phyloP scores from a whole-genome alignment of 2,797 vertebrate species.

The Alectoris magna region DNA sequence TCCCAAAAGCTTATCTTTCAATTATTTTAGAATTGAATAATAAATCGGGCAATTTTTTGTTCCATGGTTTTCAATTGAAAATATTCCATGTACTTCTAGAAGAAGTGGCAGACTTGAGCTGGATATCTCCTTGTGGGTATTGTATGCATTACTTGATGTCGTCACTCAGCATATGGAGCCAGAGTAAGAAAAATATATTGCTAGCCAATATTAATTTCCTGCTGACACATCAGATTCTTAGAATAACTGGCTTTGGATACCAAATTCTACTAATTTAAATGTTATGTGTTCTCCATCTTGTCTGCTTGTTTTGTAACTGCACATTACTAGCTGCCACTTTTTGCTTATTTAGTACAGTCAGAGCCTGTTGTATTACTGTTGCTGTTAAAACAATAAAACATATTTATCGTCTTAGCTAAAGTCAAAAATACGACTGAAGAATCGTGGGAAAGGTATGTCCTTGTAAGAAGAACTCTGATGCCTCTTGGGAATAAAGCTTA shows the following conservation, averaged over 20 bases:
- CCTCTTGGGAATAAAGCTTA: neutral
- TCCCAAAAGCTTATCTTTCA: neutral
- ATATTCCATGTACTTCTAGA: neutral
- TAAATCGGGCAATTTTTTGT: neutral
- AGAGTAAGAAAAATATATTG: neutral
- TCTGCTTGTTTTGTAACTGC: neutral
- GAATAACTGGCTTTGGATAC: neutral
- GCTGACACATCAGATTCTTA: neutral
- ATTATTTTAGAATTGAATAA: neutral
- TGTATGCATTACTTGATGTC: neutral
- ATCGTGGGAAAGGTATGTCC: neutral
- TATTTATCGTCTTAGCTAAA: neutral
- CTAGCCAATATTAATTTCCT: neutral
- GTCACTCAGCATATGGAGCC: neutral
- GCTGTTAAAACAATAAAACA: neutral
- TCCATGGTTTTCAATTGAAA: neutral
- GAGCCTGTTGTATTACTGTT: neutral
- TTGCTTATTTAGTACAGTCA: neutral
- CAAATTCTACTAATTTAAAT: neutral
- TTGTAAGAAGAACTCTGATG: neutral
- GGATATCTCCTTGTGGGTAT: neutral
- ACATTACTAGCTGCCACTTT: neutral
- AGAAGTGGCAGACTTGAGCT: neutral
- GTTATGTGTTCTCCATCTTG: neutral
- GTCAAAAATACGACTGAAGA: neutral